Conservation (phyloP, 2,888 invertebrate genomes). For the Spodoptera exigua region DNA sequence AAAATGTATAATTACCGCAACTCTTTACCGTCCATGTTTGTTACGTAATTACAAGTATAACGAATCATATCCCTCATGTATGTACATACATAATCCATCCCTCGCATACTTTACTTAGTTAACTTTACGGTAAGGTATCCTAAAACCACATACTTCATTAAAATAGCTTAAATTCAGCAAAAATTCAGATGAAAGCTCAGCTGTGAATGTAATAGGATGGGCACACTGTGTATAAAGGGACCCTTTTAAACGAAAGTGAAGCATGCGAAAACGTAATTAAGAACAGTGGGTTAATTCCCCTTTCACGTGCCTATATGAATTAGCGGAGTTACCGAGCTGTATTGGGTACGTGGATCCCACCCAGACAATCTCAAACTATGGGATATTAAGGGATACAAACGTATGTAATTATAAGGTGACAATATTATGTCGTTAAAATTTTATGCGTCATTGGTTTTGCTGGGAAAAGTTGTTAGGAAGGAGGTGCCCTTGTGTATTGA, state of each 20-base stretch:
- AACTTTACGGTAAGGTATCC: constrained; percentile 24
- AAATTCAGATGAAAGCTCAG: constrained; percentile 69
- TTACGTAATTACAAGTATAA: constrained; percentile 19
- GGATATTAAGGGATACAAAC: constrained; percentile 25
- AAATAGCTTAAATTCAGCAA: constrained; percentile 60
- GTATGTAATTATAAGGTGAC: constrained; percentile 22
- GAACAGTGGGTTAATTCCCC: constrained; percentile 85
- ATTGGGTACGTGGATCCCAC: constrained; percentile 65
- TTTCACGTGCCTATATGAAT: constrained; percentile 86
- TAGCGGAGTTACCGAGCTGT: constrained; percentile 77
- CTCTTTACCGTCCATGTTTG: constrained; percentile 11
- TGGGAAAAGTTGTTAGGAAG: constrained; percentile 15
- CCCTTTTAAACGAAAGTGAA: constrained; percentile 85
- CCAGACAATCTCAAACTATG: constrained; percentile 67
- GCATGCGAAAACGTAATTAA: constrained; percentile 88
- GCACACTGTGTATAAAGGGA: constrained; percentile 79
- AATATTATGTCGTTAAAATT: constrained; percentile 40
- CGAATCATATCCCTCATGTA: constrained; percentile 24
- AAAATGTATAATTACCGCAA: constrained; percentile 30
- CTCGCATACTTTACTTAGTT: constrained; percentile 15
- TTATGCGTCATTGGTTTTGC: constrained; percentile 32
- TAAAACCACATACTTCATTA: constrained; percentile 57
- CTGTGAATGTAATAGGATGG: constrained; percentile 73
- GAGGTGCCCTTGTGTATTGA: constrained; percentile 34
- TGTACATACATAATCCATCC: constrained; percentile 12